Evolutionary conservation across 2,113 vertebrate genomes (phyloP).

Genomic region (Capra hircus): DNA sequence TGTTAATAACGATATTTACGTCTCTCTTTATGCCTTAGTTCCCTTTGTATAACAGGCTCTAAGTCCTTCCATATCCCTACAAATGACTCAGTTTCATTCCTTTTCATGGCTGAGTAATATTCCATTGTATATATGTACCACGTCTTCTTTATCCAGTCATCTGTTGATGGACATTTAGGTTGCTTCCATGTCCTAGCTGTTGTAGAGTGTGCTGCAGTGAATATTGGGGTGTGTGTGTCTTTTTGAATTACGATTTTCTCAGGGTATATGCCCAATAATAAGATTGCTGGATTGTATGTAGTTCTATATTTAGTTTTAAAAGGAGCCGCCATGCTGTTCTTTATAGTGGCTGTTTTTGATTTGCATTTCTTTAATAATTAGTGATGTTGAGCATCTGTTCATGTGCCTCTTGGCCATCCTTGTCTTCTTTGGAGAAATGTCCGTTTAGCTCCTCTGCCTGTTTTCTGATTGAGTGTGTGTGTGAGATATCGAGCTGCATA

Average conservation of each 20-base stretch:
- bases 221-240: not conserved
- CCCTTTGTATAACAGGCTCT: not conserved
- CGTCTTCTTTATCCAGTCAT: not conserved
- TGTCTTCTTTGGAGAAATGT: not conserved
- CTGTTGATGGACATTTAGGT: not conserved
- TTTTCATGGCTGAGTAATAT: not conserved
- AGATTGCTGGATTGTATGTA: not conserved
- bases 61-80: not conserved
- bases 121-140: not conserved
- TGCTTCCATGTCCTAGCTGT: not conserved
- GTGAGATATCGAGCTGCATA: not conserved
- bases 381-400: not conserved
- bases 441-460: not conserved
- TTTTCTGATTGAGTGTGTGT: not conserved
- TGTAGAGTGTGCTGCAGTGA: not conserved
- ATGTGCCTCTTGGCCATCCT: not conserved
- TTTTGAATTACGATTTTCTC: not conserved
- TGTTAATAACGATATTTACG: not conserved
- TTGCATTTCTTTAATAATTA: not conserved
- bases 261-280: not conserved
- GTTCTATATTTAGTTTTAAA: not conserved
- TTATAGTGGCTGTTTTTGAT: not conserved
- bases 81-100: not conserved
- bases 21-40: not conserved
- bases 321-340: not conserved